These are phyloP conservation scores for Dasypus novemcinctus DNA, from an alignment of 2,113 vertebrate genomes.

Conservation along the genomic window DNA sequence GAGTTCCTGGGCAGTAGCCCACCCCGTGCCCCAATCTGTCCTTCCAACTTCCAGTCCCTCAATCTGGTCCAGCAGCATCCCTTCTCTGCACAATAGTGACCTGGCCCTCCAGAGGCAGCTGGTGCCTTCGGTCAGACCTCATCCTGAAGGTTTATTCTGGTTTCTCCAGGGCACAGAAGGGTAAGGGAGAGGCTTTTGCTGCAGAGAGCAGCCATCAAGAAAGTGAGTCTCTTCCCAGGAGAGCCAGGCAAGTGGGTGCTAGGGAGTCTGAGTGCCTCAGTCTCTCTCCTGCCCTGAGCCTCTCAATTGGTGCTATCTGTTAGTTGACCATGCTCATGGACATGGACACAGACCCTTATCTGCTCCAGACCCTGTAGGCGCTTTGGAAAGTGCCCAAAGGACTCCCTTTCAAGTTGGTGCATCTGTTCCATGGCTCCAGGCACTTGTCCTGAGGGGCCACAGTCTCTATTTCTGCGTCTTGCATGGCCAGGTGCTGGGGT, in stretches of 20 bases:
- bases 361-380: constrained; percentile 47
- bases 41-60: background rate
- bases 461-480: constrained; percentile 64
- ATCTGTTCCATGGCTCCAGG: background rate
- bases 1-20: background rate
- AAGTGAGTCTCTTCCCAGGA: constrained; percentile 30
- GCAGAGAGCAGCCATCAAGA: background rate
- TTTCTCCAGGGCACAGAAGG: constrained; percentile 15
- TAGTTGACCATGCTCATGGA: constrained; percentile 40
- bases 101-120: constrained; percentile 33
- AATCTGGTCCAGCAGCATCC: constrained; percentile 26
- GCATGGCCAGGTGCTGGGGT: constrained; percentile 75
- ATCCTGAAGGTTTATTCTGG: background rate
- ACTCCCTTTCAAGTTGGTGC: constrained; percentile 59
- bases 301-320: constrained; percentile 76
- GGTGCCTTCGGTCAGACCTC: constrained; percentile 37
- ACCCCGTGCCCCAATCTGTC: background rate
- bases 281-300: constrained; percentile 50
- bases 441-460: constrained; percentile 13
- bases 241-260: constrained; percentile 66
- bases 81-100: constrained; percentile 36
- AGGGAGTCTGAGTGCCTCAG: constrained; percentile 35
- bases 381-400: constrained; percentile 46
- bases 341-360: constrained; percentile 54
- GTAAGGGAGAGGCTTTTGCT: background rate